Evolutionary conservation across 1,140 invertebrate genomes (phyloP).

Genomic region (Drosophila azteca): DNA sequence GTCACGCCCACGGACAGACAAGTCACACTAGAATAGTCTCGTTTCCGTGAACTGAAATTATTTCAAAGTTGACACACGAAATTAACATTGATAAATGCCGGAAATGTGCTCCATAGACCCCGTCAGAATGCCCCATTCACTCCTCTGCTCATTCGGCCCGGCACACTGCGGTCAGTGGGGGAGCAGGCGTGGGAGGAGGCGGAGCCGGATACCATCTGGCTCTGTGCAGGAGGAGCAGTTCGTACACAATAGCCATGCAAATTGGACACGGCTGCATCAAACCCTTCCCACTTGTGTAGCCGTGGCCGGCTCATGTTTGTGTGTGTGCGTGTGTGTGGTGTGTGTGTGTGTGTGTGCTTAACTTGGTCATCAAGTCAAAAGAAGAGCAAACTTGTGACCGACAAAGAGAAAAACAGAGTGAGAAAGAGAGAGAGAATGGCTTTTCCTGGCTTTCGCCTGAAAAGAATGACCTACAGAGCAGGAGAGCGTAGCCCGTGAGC

Average conservation of each 20-base stretch:
- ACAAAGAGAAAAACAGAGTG: background rate
- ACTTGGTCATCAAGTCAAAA: constrained; percentile 50
- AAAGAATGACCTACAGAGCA: too few relatives aligned
- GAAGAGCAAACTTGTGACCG: constrained; percentile 21
- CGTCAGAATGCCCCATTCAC: background rate
- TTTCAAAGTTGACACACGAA: constrained; percentile 41
- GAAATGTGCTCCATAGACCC: constrained; percentile 27
- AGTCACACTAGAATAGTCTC: constrained; percentile 32
- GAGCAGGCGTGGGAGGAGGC: background rate
- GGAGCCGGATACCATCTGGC: too few relatives aligned
- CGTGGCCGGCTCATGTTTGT: constrained; percentile 26
- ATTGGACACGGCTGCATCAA: constrained; percentile 34
- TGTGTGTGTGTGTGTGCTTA: constrained; percentile 49
- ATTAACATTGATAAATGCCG: constrained; percentile 52
- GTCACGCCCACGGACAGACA: too few relatives aligned
- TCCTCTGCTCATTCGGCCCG: background rate
- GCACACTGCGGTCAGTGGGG: constrained; percentile 3
- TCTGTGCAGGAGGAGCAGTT: too few relatives aligned
- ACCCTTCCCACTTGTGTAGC: background rate
- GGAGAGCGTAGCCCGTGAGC: too few relatives aligned
- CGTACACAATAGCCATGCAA: constrained; percentile 37
- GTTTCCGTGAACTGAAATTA: constrained; percentile 38
- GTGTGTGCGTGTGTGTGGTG: constrained; percentile 28
- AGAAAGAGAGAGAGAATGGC: background rate
- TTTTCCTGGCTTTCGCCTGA: constrained; percentile 31